Evolutionary conservation across 2,113 vertebrate species (phyloP).

Genomic region (Theristicus caerulescens): DNA sequence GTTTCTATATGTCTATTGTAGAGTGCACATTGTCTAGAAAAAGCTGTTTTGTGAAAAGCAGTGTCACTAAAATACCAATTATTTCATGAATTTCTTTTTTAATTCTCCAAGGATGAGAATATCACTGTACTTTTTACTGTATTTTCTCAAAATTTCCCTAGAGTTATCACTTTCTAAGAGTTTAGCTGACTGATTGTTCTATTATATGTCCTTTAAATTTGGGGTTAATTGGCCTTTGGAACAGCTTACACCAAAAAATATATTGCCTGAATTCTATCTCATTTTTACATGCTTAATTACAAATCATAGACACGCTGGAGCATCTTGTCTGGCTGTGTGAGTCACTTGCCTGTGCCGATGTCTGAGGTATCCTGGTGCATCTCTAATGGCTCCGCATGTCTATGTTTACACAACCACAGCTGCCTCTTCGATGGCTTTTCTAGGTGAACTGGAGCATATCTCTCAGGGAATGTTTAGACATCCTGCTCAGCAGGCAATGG

Average conservation of each 20-base stretch:
- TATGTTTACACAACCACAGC: not conserved
- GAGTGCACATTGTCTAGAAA: not conserved
- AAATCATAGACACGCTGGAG: not conserved
- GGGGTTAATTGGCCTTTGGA: not conserved
- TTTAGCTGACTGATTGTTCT: not conserved
- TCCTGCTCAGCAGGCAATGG: not conserved
- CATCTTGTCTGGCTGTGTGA: not conserved
- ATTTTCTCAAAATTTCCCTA: not conserved
- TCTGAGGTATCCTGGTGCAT: not conserved
- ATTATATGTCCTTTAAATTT: not conserved
- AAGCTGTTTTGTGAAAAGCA: not conserved
- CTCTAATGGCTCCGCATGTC: not conserved
- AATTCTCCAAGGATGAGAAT: not conserved
- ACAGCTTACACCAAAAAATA: not conserved
- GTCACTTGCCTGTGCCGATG: fast-evolving
- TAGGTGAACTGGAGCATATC: not conserved
- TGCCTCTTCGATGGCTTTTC: not conserved
- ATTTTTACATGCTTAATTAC: not conserved
- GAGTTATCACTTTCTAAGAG: not conserved
- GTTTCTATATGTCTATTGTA: not conserved
- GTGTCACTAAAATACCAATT: not conserved
- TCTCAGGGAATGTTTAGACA: not conserved
- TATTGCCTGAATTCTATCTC: fast-evolving
- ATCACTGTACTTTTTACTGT: not conserved
- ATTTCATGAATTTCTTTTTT: not conserved